These are phyloP conservation scores for Dromas ardeola DNA, from an alignment of 2,113 vertebrate species.

Conservation along the genomic window DNA sequence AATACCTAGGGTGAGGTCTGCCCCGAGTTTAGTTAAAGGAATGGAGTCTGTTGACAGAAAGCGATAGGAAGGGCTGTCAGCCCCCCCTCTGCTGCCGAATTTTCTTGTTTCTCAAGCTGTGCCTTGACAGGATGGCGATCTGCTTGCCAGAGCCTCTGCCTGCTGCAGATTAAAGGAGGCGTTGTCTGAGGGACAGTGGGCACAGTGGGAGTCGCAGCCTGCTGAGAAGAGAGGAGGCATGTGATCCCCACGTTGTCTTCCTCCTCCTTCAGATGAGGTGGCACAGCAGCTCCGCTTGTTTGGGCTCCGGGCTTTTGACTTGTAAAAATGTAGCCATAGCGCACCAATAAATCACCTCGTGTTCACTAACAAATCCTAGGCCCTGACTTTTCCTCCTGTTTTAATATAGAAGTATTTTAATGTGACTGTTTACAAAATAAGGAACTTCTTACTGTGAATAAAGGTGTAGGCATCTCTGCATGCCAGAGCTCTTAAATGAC, in stretches of 20 bases:
- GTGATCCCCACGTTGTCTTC: not conserved
- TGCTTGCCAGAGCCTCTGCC: not conserved
- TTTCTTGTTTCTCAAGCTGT: not conserved
- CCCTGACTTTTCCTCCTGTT: not conserved
- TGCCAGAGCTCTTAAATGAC: not conserved
- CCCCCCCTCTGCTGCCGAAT: not conserved
- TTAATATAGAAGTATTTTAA: rapidly evolving
- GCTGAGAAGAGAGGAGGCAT: not conserved
- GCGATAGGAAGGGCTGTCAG: not conserved
- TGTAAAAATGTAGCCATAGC: not conserved
- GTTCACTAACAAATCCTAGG: rapidly evolving
- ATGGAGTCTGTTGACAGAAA: not conserved
- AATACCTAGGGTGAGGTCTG: not conserved
- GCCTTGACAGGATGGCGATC: not conserved
- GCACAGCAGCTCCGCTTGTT: not conserved
- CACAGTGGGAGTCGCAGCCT: not conserved
- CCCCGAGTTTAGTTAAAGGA: not conserved
- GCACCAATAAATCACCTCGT: rapidly evolving
- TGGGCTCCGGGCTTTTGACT: not conserved
- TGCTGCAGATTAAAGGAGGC: not conserved
- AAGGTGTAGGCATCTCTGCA: not conserved
- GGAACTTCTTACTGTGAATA: not conserved
- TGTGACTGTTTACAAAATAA: not conserved
- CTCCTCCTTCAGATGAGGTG: not conserved
- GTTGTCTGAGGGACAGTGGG: not conserved